These are phyloP conservation scores for Tenthredo mesomela DNA, from an alignment of 2,888 invertebrate species.

Conservation along the genomic window DNA sequence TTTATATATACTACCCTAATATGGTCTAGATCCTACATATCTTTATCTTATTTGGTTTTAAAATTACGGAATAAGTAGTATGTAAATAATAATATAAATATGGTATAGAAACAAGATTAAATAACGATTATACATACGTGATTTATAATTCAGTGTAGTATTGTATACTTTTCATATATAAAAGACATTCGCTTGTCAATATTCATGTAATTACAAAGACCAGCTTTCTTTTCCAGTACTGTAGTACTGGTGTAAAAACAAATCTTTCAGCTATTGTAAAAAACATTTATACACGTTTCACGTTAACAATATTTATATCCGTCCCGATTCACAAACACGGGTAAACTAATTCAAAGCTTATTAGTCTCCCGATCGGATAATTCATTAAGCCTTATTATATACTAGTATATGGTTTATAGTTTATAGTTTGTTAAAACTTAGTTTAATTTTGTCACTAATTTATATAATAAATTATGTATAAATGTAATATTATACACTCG, in stretches of 20 bases:
- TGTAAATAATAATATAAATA: background rate
- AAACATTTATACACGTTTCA: conserved; percentile 71
- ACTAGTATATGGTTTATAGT: too few relatives aligned
- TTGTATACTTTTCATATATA: conserved; percentile 54
- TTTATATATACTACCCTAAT: background rate
- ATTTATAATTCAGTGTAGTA: conserved; percentile 39
- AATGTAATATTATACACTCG: background rate
- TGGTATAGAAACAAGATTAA: background rate
- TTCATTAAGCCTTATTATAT: background rate
- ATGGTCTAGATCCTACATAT: background rate
- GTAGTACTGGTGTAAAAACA: conserved; percentile 69
- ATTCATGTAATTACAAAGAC: conserved; percentile 75
- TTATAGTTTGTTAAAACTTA: background rate
- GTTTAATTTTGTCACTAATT: background rate
- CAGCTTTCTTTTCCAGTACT: conserved; percentile 76
- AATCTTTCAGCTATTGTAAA: conserved; percentile 72
- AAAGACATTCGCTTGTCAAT: conserved; percentile 40
- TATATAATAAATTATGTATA: background rate
- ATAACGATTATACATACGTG: conserved; percentile 56
- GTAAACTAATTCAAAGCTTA: conserved; percentile 8
- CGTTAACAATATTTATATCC: background rate
- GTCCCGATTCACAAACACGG: conserved; percentile 6
- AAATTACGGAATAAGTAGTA: background rate
- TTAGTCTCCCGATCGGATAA: background rate
- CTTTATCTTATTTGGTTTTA: background rate